phyloP scores from a whole-genome alignment of 2,113 vertebrate genomes.

The Silurus asotus region DNA sequence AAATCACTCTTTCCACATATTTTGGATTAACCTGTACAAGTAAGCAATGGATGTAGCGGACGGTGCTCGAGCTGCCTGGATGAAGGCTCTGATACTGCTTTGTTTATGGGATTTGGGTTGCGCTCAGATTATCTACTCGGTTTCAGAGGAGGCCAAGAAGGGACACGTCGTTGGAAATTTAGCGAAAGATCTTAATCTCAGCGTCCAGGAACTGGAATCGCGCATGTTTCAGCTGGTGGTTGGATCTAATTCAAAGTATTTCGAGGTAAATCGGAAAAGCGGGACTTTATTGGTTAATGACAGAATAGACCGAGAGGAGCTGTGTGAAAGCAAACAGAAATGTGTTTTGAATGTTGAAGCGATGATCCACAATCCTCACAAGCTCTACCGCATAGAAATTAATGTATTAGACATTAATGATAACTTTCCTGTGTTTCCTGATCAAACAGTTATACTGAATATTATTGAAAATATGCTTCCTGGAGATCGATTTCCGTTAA shows the following conservation, averaged over 20 bases:
- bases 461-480: slow-evolving; percentile 57
- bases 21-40: background rate
- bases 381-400: slow-evolving; percentile 68
- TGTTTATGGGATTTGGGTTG: slow-evolving; percentile 5
- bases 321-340: slow-evolving; percentile 63
- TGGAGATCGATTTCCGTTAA: slow-evolving; percentile 65
- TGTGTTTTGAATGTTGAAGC: slow-evolving; percentile 71
- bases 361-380: slow-evolving; percentile 62
- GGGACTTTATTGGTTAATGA: slow-evolving; percentile 69
- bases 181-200: slow-evolving; percentile 70
- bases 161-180: slow-evolving; percentile 70
- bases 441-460: slow-evolving; percentile 50
- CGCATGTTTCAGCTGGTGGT: slow-evolving; percentile 70
- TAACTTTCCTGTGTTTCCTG: slow-evolving; percentile 65
- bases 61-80: background rate
- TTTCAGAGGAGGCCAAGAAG: slow-evolving; percentile 69
- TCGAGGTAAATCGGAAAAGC: slow-evolving; percentile 66
- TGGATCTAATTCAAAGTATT: slow-evolving; percentile 64
- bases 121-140: slow-evolving; percentile 44
- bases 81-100: slow-evolving; percentile 23
- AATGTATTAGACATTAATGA: slow-evolving; percentile 73
- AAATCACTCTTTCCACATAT: background rate
- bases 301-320: slow-evolving; percentile 71
- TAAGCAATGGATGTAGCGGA: background rate
- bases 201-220: slow-evolving; percentile 59